phyloP scores from a whole-genome alignment of 2,797 vertebrate species.

The Enteromius argenteus region DNA sequence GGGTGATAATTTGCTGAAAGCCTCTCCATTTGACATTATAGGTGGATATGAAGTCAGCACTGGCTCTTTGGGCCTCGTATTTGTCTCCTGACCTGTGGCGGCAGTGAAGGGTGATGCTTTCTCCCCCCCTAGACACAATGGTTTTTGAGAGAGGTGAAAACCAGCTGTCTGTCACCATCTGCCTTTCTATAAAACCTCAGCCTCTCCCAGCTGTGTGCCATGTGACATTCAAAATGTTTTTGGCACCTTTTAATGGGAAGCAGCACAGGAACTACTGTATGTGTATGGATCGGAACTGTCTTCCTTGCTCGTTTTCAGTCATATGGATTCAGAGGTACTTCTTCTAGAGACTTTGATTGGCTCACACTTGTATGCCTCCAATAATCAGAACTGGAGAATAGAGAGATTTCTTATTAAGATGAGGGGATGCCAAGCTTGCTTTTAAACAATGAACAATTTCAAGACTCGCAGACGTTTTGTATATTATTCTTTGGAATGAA shows the following conservation, averaged over 20 bases:
- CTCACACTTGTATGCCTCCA: constrained; percentile 13
- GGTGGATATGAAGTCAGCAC: constrained; percentile 40
- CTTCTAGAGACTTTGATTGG: constrained; percentile 27
- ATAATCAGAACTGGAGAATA: constrained; percentile 24
- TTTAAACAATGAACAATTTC: constrained; percentile 38
- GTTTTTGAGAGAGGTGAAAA: constrained; percentile 63
- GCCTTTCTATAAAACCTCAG: constrained; percentile 32
- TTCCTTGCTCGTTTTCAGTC: constrained; percentile 36
- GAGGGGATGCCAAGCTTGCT: constrained; percentile 1
- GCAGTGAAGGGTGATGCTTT: constrained; percentile 37
- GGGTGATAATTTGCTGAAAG: constrained; percentile 64
- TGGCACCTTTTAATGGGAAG: constrained; percentile 64
- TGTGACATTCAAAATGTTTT: constrained; percentile 52
- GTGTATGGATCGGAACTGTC: constrained; percentile 8
- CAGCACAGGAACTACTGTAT: constrained; percentile 7
- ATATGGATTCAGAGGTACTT: constrained; percentile 10
- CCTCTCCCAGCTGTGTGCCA: constrained; percentile 57
- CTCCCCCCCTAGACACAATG: constrained; percentile 45
- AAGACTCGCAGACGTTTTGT: constrained; percentile 32
- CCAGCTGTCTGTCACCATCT: constrained; percentile 66
- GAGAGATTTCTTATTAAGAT: constrained; percentile 36
- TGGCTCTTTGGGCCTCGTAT: constrained; percentile 46
- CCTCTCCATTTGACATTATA: constrained; percentile 58
- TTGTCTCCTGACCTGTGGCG: constrained; percentile 50
- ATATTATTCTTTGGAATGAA: constrained; percentile 52